These are phyloP conservation scores for Eutolmus rufibarbis DNA, from an alignment of 2,888 invertebrate genomes.

Conservation along the genomic window DNA sequence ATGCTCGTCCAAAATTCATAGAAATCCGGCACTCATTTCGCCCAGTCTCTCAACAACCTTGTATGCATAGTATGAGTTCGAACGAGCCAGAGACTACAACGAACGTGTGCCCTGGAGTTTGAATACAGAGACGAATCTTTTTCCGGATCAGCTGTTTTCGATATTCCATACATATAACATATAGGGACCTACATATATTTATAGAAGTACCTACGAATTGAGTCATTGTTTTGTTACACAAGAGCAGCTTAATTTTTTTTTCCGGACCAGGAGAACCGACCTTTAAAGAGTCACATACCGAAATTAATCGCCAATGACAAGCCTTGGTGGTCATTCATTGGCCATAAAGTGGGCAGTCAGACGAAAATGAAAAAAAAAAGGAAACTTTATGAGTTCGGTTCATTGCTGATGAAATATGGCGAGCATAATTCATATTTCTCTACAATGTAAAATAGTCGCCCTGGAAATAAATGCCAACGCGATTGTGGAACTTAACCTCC, in stretches of 20 bases:
- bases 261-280: background rate
- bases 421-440: background rate
- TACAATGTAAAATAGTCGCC: background rate
- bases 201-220: background rate
- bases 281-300: background rate
- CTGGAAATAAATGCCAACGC: background rate
- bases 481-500: background rate
- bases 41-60: background rate
- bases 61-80: background rate
- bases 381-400: background rate
- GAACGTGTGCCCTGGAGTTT: background rate
- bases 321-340: background rate
- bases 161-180: background rate
- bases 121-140: background rate
- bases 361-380: background rate
- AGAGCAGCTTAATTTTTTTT: background rate
- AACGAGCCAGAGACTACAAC: background rate
- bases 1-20: slow-evolving; percentile 1
- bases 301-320: background rate
- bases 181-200: background rate
- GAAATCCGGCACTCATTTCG: background rate
- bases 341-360: background rate
- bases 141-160: background rate
- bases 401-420: background rate
- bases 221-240: background rate